Evolutionary conservation across 2,888 invertebrate genomes (phyloP).

Genomic region (Coremacera marginata): DNA sequence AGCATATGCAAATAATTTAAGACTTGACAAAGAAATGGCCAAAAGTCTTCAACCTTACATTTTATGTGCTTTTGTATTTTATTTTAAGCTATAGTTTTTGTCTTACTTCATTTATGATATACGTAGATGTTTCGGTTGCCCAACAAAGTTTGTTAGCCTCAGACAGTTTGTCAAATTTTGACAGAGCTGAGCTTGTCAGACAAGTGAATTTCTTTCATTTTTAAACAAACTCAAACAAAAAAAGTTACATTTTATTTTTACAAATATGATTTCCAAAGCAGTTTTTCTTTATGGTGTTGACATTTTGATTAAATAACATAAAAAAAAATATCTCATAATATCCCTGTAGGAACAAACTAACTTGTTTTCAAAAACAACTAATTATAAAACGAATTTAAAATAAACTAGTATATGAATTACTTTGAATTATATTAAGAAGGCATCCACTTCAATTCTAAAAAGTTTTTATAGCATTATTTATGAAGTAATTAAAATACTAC

Average conservation of each 20-base stretch:
- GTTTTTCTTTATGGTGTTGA: background rate
- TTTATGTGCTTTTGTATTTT: background rate
- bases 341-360: too few species aligned
- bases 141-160: background rate
- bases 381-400: too few species aligned
- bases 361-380: too few species aligned
- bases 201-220: background rate
- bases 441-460: too few species aligned
- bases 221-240: background rate
- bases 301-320: constrained; percentile 37
- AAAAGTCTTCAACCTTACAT: constrained; percentile 1
- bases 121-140: background rate
- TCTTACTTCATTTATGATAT: background rate
- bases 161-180: background rate
- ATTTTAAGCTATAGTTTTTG: background rate
- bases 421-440: too few species aligned
- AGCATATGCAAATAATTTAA: background rate
- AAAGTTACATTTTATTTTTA: too few species aligned
- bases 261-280: too few species aligned
- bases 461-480: too few species aligned
- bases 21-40: background rate
- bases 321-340: too few species aligned
- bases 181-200: background rate
- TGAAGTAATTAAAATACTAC: too few species aligned
- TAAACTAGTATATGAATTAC: too few species aligned